A percentile compares a stretch with the other conserved stretches of the same genome.
phyloP scores from a whole-genome alignment of 2,888 invertebrate species.

The Morinoia aosen region DNA sequence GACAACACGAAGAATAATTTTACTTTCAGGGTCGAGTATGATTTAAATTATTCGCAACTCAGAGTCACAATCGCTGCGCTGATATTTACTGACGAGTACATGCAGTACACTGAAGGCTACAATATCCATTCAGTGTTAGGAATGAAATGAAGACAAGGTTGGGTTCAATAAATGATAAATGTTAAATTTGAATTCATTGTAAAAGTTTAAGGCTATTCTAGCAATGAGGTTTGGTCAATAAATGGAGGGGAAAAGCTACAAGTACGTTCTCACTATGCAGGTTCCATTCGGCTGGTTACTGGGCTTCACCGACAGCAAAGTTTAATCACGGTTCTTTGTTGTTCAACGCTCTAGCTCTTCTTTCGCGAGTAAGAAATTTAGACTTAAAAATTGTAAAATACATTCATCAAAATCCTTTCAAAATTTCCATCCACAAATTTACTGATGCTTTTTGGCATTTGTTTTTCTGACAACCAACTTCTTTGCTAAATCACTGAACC shows the following conservation, averaged over 20 bases:
- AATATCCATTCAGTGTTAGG: background rate
- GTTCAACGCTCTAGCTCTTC: background rate
- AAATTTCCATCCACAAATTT: background rate
- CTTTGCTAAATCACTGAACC: too few species aligned
- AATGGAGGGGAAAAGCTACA: background rate
- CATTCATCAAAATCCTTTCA: background rate
- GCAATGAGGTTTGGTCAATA: background rate
- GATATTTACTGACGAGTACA: background rate
- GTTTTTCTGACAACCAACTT: too few species aligned
- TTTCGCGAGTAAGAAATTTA: background rate
- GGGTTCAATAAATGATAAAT: background rate
- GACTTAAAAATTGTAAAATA: background rate
- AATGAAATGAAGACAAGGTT: background rate
- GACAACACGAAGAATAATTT: background rate
- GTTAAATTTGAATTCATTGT: background rate
- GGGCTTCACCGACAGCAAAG: background rate
- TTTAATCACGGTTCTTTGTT: background rate
- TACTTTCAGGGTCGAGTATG: background rate
- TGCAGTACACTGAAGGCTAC: background rate
- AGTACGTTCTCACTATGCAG: background rate
- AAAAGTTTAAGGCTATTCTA: background rate
- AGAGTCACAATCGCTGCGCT: background rate
- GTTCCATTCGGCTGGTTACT: background rate
- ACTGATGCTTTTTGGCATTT: background rate
- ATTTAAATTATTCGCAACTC: background rate